These are phyloP conservation scores for Ammodytes marinus DNA, from an alignment of 2,113 vertebrate genomes.

Conservation along the genomic window DNA sequence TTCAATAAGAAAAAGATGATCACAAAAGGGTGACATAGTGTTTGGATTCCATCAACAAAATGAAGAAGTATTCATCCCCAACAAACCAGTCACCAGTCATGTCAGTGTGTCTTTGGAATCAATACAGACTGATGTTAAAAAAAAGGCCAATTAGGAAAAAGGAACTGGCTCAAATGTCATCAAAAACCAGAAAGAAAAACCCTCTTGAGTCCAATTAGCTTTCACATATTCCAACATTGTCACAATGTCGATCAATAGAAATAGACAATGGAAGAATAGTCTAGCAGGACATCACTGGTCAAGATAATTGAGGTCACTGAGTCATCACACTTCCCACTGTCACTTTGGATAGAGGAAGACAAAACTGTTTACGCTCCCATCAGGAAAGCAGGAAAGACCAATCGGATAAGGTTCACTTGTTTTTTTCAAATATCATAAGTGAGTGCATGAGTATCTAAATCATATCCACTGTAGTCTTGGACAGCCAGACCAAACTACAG, in stretches of 20 bases:
- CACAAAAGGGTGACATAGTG: background rate
- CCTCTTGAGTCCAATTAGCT: conserved; percentile 45
- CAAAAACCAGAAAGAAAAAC: conserved; percentile 17
- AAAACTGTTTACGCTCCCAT: background rate
- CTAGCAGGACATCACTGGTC: conserved; percentile 32
- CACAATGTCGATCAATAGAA: conserved; percentile 26
- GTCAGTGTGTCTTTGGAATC: conserved; percentile 35
- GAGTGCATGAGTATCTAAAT: no score
- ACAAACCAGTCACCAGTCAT: background rate
- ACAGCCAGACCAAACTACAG: no score
- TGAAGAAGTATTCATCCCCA: background rate
- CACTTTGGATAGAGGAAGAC: conserved; percentile 7
- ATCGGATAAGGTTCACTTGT: background rate
- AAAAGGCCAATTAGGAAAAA: conserved; percentile 36
- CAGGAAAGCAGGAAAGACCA: conserved; percentile 8
- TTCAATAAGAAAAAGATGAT: background rate
- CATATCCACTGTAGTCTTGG: no score
- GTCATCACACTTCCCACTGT: conserved; percentile 10
- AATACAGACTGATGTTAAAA: conserved; percentile 29
- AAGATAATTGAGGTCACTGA: conserved; percentile 54
- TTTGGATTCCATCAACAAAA: background rate
- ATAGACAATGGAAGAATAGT: conserved; percentile 22
- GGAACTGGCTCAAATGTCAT: conserved; percentile 24
- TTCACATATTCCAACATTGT: conserved; percentile 25
- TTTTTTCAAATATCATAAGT: background rate